A percentile compares a stretch with the other conserved stretches of the same genome.
Conservation (phyloP, 2,797 vertebrate genomes). For the Momotus momota region DNA sequence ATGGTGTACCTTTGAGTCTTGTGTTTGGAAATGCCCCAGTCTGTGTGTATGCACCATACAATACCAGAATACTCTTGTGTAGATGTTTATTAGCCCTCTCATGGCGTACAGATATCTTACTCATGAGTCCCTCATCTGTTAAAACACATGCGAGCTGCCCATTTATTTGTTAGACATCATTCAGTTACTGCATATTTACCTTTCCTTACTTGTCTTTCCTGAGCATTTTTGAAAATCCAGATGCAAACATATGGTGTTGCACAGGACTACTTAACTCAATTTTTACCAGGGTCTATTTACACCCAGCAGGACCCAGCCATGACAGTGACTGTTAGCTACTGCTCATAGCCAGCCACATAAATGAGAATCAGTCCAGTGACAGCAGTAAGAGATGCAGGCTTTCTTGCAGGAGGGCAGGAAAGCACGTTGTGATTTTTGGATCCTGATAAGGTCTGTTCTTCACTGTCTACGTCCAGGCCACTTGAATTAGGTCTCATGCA, state of each 20-base stretch:
- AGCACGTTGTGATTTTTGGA: accelerated
- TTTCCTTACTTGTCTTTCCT: background rate
- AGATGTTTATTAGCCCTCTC: background rate
- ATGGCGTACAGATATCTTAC: background rate
- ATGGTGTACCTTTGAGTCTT: background rate
- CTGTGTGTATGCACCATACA: background rate
- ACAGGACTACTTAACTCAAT: background rate
- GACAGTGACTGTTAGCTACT: background rate
- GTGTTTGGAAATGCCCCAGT: background rate
- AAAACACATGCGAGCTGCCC: background rate
- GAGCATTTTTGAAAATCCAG: background rate
- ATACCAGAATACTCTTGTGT: background rate
- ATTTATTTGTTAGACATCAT: background rate
- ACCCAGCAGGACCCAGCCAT: background rate
- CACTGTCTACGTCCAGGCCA: background rate
- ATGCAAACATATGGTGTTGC: background rate
- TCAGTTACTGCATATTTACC: background rate
- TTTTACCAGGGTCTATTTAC: background rate
- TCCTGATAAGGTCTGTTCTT: background rate
- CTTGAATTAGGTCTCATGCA: background rate
- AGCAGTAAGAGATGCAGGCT: background rate
- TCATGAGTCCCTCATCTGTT: background rate
- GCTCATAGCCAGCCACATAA: accelerated
- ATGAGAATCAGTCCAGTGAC: background rate
- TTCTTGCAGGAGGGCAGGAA: background rate